Evolutionary conservation across 2,797 vertebrate genomes (phyloP), one percentile per base, ranked within the genome.

Genomic region (Limosa lapponica): DNA sequence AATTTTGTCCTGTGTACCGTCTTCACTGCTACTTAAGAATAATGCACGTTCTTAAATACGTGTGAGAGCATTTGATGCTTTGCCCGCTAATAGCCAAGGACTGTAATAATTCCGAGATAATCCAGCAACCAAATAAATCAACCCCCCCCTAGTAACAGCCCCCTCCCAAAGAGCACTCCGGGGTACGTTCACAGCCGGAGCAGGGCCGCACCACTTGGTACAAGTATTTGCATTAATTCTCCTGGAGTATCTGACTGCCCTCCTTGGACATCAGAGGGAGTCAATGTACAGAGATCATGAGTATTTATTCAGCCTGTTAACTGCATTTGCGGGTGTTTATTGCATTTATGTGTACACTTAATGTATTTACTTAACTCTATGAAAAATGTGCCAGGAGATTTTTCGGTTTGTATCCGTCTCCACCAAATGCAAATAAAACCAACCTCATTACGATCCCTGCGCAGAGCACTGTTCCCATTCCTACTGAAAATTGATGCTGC

Each of bases 21-120:
- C 43, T 32, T 52, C 34, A 5, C 37, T 41, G 51, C 20, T 46
- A 10, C 13, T 39, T 22, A 11, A 57, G 44, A 70, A 24, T 27
- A 65, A n/a, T 1, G 0, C 25, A 32, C 2, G 1, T 12, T 37
- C 23, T 48, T 24, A 61, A 43, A 55, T 8, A 43, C 41, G 22
- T 1, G 10, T 24, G 13, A 67, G 12, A 36, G 41, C 12, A 25
- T 34, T 36, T 20, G 34, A 27, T 0, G 0, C 44, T 81, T 81
- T 64, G 57, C 37, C 64, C 25, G 10, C 69, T 46, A 11, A 37
- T 36, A 55, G 28, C 62, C 37, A 22, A 77, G 15, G 20, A 16
- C 30, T 24, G n/a, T 9, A 44, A 41, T 16, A 91, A 44, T 7
- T 19, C n/a, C 23, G 43, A 13, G 37, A 36, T 39, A 64, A 86